These are phyloP conservation scores for Muntiacus reevesi DNA, from an alignment of 2,113 vertebrate genomes.

Conservation along the genomic window DNA sequence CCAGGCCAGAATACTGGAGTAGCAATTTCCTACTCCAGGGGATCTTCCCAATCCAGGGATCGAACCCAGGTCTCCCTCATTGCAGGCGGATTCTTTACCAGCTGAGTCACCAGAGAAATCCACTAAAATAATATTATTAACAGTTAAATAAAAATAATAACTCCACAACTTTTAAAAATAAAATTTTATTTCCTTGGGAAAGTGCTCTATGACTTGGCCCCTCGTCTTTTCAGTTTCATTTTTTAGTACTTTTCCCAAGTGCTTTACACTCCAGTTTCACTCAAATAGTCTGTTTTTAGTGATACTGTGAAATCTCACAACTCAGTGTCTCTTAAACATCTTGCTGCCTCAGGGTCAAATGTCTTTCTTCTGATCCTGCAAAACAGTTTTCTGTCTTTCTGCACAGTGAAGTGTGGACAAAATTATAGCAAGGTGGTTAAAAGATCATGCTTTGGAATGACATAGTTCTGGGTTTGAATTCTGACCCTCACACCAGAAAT, in stretches of 20 bases:
- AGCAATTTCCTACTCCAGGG: not conserved
- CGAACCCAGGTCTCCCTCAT: not conserved
- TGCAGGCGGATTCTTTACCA: not conserved
- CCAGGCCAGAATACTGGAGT: not conserved
- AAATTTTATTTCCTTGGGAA: not conserved
- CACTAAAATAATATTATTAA: not conserved
- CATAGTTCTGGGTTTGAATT: not conserved
- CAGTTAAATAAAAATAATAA: not conserved
- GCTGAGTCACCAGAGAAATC: not conserved
- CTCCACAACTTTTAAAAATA: not conserved
- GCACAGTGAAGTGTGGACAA: not conserved
- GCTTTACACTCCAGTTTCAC: not conserved
- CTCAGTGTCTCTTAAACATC: not conserved
- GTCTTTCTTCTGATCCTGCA: not conserved
- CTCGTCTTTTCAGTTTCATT: not conserved
- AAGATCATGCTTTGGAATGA: not conserved
- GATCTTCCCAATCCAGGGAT: not conserved
- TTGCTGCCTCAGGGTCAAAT: not conserved
- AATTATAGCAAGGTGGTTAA: not conserved
- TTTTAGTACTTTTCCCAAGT: not conserved
- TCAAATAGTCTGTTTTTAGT: not conserved
- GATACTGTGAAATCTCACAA: not conserved
- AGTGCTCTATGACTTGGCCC: not conserved
- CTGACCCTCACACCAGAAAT: not conserved
- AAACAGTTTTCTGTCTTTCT: not conserved